phyloP scores from a whole-genome alignment of 2,888 invertebrate genomes.

The Napeogenes sylphis region DNA sequence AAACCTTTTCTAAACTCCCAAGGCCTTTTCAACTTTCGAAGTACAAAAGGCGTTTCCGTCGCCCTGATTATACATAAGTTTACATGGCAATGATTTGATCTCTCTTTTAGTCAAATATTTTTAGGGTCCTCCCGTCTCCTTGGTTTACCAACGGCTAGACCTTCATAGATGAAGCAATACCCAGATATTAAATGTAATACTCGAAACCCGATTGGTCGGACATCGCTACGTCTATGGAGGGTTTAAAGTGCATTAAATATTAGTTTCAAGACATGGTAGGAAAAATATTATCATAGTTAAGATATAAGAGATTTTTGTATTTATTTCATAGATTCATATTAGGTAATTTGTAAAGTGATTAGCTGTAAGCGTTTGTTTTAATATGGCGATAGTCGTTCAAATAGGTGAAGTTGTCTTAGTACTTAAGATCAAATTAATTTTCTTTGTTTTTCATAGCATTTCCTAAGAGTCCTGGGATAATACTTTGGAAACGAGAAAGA shows the following conservation, averaged over 20 bases:
- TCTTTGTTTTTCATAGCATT: conserved; percentile 33
- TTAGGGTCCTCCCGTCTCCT: conserved; percentile 65
- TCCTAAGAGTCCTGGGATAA: conserved; percentile 7
- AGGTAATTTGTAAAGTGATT: conserved; percentile 76
- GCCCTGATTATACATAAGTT: conserved; percentile 44
- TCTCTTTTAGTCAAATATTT: conserved; percentile 85
- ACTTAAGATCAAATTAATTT: conserved; percentile 70
- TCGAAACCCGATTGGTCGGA: not conserved
- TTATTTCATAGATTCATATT: conserved; percentile 77
- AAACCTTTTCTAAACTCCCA: not conserved
- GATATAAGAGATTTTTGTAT: conserved; percentile 73
- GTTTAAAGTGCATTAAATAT: conserved; percentile 66
- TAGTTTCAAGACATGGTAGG: conserved; percentile 74
- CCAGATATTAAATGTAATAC: not conserved
- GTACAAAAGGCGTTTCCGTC: conserved; percentile 29
- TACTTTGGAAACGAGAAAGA: conserved; percentile 41
- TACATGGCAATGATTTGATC: conserved; percentile 85
- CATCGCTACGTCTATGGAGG: conserved; percentile 27
- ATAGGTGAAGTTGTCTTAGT: conserved; percentile 61
- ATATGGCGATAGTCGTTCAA: conserved; percentile 74
- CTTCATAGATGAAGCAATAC: conserved; percentile 23
- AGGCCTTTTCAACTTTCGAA: conserved; percentile 23
- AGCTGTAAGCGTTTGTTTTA: conserved; percentile 63
- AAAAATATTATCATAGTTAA: conserved; percentile 75
- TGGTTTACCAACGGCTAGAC: conserved; percentile 44